Evolutionary conservation across 1,140 invertebrate genomes (phyloP).

Genomic region (Drosophila busckii): DNA sequence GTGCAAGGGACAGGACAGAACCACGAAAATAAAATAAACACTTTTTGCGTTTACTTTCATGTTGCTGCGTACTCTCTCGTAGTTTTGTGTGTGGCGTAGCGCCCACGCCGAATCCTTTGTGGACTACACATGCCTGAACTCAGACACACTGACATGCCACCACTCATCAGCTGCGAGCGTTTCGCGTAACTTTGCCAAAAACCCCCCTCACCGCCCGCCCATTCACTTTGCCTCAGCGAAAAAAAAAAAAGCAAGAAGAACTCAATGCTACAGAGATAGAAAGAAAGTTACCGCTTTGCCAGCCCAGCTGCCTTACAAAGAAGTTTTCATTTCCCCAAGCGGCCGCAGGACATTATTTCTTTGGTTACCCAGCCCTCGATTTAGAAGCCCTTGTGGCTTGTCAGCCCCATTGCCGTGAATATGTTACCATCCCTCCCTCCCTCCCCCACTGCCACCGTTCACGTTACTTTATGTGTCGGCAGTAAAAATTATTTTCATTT

Average conservation of each 20-base stretch:
- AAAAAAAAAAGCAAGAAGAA: conserved; percentile 13
- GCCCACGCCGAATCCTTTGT: conserved; percentile 29
- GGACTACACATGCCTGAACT: neutral
- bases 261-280: neutral
- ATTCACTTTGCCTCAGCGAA: neutral
- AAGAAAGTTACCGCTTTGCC: conserved; percentile 28
- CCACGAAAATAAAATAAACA: conserved; percentile 5
- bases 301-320: conserved; percentile 61
- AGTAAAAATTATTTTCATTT: neutral
- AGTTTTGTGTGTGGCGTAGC: too few species aligned
- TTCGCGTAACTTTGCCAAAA: conserved; percentile 63
- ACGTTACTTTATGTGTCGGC: conserved; percentile 6
- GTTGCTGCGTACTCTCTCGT: conserved; percentile 35
- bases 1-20: neutral
- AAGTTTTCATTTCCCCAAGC: conserved; percentile 68
- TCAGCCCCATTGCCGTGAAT: conserved; percentile 55
- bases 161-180: conserved; percentile 64
- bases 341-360: conserved; percentile 66
- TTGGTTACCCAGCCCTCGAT: conserved; percentile 22
- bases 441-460: conserved; percentile 7
- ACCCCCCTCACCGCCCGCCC: too few species aligned
- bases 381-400: conserved; percentile 48
- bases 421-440: conserved; percentile 32
- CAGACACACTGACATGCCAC: conserved; percentile 34
- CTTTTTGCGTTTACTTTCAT: conserved; percentile 70